Percentiles rank a stretch among this genome's conserved stretches.
phyloP scores from a whole-genome alignment of 2,888 invertebrate species.

The Parasteatoda lunata region DNA sequence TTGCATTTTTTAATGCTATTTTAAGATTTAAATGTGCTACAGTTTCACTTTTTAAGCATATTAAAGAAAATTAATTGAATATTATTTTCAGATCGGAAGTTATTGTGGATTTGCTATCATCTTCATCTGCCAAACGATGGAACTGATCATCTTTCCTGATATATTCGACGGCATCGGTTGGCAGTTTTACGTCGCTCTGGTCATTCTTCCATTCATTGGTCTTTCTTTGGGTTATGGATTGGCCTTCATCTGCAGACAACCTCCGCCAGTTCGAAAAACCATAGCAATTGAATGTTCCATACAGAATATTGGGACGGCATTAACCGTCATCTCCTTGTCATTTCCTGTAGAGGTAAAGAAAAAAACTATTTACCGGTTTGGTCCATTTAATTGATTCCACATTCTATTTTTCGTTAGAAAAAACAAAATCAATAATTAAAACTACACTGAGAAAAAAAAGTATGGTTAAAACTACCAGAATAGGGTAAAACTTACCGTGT shows the following conservation, averaged over 20 bases:
- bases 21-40: too few relatives aligned
- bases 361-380: too few relatives aligned
- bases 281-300: slow-evolving; percentile 73
- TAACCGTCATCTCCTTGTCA: slow-evolving; percentile 72
- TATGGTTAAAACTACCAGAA: too few relatives aligned
- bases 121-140: slow-evolving; percentile 71
- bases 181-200: slow-evolving; percentile 71
- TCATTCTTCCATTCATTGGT: slow-evolving; percentile 72
- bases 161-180: slow-evolving; percentile 72
- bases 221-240: slow-evolving; percentile 72
- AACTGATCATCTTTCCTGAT: slow-evolving; percentile 72
- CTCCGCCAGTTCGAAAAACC: slow-evolving; percentile 71
- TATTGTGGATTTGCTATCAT: slow-evolving; percentile 72
- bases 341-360: slow-evolving; percentile 70
- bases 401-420: too few relatives aligned
- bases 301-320: slow-evolving; percentile 73
- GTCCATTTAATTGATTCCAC: too few relatives aligned
- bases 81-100: slow-evolving; percentile 71
- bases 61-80: too few relatives aligned
- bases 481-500: too few relatives aligned
- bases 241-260: slow-evolving; percentile 71
- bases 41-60: too few relatives aligned
- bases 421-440: too few relatives aligned
- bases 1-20: too few relatives aligned
- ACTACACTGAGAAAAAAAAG: too few relatives aligned